phyloP scores from a whole-genome alignment of 37 sponge, comb jelly and placozoan species.

The Eunapius fragilis region DNA sequence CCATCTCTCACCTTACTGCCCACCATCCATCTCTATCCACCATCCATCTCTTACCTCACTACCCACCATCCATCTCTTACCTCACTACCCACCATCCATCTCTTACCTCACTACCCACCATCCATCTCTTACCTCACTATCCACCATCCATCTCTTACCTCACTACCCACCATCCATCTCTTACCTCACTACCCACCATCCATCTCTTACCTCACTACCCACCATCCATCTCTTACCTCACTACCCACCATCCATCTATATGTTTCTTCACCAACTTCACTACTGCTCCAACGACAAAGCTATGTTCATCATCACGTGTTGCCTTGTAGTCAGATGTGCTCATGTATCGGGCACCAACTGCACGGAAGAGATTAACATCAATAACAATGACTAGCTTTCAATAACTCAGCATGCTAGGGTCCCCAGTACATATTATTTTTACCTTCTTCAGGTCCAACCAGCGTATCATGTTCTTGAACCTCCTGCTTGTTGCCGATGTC shows the following conservation, averaged over 20 bases:
- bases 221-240: constrained; percentile 26
- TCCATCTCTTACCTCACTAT: neutral
- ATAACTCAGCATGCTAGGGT: neutral
- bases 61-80: constrained; percentile 73
- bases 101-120: too few species aligned
- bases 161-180: neutral
- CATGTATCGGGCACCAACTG: constrained; percentile 59
- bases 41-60: constrained; percentile 31
- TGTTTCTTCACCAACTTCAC: constrained; percentile 60
- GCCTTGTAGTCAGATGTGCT: constrained; percentile 62
- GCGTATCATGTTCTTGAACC: constrained; percentile 31
- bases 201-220: neutral
- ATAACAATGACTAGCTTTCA: neutral
- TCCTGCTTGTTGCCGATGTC: constrained; percentile 25
- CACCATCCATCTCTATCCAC: neutral
- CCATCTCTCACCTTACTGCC: neutral
- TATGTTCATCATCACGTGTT: constrained; percentile 57
- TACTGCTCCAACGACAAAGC: constrained; percentile 61
- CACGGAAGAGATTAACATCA: neutral
- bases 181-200: neutral
- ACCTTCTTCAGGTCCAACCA: constrained; percentile 41
- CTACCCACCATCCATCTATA: constrained; percentile 64
- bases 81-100: too few species aligned
- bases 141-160: too few species aligned
- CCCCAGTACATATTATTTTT: neutral